A percentile compares a stretch with the other conserved stretches of the same genome.
These are phyloP conservation scores for Alloscopus bannaensis DNA, from an alignment of 2,888 invertebrate genomes.

Conservation along the genomic window DNA sequence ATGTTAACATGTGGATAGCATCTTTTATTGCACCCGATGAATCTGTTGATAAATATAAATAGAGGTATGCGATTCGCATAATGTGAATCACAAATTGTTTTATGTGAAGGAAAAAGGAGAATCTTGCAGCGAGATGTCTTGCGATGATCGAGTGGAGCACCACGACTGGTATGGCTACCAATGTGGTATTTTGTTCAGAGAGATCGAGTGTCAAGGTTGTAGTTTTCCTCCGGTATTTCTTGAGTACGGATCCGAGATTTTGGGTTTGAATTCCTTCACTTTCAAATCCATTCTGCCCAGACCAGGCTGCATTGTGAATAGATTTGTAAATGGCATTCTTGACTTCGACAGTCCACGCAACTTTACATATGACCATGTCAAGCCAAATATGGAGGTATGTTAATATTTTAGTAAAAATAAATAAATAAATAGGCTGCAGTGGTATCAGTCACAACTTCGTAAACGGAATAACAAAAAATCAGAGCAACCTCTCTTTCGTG, in stretches of 20 bases:
- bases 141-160: too few relatives aligned
- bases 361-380: neutral
- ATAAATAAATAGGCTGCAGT: too few relatives aligned
- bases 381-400: neutral
- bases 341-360: neutral
- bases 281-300: constrained; percentile 5
- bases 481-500: too few relatives aligned
- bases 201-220: neutral
- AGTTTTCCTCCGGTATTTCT: neutral
- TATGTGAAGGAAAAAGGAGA: too few relatives aligned
- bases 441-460: too few relatives aligned
- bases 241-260: neutral
- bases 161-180: neutral
- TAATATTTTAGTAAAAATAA: neutral
- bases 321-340: neutral
- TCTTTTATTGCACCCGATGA: too few relatives aligned
- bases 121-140: too few relatives aligned
- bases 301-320: constrained; percentile 2
- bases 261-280: neutral
- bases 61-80: too few relatives aligned
- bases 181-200: constrained; percentile 2
- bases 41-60: too few relatives aligned
- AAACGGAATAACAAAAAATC: too few relatives aligned
- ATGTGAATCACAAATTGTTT: too few relatives aligned
- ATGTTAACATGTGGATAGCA: too few relatives aligned